phyloP scores from a whole-genome alignment of 1,140 invertebrate genomes.

The Drosophila yakuba region DNA sequence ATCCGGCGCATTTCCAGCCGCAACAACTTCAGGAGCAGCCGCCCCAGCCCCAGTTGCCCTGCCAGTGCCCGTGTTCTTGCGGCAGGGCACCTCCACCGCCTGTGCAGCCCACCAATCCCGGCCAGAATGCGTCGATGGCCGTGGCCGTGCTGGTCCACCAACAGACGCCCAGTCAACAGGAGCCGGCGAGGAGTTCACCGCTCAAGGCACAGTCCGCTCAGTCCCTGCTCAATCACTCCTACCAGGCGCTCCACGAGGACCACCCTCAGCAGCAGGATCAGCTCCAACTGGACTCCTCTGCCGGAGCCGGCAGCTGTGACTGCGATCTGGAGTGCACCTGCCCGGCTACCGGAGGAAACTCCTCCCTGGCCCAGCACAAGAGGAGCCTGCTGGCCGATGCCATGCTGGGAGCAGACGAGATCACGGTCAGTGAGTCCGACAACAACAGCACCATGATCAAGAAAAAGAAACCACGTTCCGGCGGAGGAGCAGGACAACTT shows the following conservation, averaged over 20 bases:
- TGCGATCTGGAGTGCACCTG: conserved; percentile 79
- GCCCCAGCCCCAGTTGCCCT: conserved; percentile 24
- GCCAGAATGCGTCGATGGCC: conserved; percentile 66
- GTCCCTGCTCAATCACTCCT: conserved; percentile 78
- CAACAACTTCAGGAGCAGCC: conserved; percentile 48
- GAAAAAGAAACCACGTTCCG: conserved; percentile 67
- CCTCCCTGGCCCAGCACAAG: conserved; percentile 58
- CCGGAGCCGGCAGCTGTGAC: conserved; percentile 57
- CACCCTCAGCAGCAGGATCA: conserved; percentile 44
- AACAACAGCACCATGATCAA: conserved; percentile 83
- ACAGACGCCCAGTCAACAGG: conserved; percentile 48
- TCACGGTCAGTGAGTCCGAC: conserved; percentile 83
- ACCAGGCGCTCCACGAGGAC: conserved; percentile 72
- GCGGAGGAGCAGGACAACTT: conserved; percentile 29
- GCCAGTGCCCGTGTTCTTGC: conserved; percentile 78
- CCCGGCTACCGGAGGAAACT: conserved; percentile 23
- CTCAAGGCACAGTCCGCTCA: conserved; percentile 72
- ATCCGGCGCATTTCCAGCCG: conserved; percentile 71
- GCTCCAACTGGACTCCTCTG: conserved; percentile 57
- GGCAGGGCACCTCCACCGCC: conserved; percentile 59
- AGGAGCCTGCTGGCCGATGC: conserved; percentile 71
- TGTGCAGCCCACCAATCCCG: conserved; percentile 35
- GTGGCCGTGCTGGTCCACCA: conserved; percentile 78
- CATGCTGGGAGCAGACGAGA: conserved; percentile 79
- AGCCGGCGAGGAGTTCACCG: conserved; percentile 10